A percentile compares a stretch with the other conserved stretches of the same genome.
Conservation (phyloP, 2,797 vertebrate species). For the Tragelaphus oryx region DNA sequence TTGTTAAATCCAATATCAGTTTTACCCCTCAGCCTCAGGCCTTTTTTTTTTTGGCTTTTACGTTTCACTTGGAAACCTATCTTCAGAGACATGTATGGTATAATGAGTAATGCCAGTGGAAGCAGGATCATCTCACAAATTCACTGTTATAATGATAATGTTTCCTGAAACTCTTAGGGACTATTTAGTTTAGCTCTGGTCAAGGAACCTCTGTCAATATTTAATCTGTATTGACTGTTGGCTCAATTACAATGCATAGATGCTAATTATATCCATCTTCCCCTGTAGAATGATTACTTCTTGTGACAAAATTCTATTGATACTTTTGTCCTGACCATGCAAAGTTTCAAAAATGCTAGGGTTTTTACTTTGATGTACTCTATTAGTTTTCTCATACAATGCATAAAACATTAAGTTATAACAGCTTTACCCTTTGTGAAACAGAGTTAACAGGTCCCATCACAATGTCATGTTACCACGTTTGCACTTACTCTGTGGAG, state of each 20-base stretch:
- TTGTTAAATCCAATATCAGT: conserved; percentile 53
- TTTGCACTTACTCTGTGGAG: background rate
- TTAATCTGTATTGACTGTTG: conserved; percentile 70
- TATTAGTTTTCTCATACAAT: background rate
- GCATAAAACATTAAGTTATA: background rate
- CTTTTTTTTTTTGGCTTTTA: background rate
- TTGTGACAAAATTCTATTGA: conserved; percentile 64
- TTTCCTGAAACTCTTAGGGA: conserved; percentile 52
- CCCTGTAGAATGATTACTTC: conserved; percentile 26
- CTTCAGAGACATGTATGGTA: background rate
- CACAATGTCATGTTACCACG: background rate
- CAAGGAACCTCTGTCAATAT: conserved; percentile 68
- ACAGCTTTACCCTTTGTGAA: background rate
- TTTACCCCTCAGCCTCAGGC: background rate
- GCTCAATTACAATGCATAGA: conserved; percentile 57
- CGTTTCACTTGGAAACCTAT: conserved; percentile 38
- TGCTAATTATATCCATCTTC: conserved; percentile 64
- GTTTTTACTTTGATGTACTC: conserved; percentile 30
- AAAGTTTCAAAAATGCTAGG: conserved; percentile 47
- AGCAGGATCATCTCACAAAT: background rate
- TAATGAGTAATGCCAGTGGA: conserved; percentile 26
- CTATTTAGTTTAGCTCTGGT: conserved; percentile 17
- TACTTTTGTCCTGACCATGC: conserved; percentile 51
- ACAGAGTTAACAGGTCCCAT: background rate
- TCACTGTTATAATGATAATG: conserved; percentile 24